Conservation (phyloP, 2,797 vertebrate species). For the Adrianichthys oophorus region DNA sequence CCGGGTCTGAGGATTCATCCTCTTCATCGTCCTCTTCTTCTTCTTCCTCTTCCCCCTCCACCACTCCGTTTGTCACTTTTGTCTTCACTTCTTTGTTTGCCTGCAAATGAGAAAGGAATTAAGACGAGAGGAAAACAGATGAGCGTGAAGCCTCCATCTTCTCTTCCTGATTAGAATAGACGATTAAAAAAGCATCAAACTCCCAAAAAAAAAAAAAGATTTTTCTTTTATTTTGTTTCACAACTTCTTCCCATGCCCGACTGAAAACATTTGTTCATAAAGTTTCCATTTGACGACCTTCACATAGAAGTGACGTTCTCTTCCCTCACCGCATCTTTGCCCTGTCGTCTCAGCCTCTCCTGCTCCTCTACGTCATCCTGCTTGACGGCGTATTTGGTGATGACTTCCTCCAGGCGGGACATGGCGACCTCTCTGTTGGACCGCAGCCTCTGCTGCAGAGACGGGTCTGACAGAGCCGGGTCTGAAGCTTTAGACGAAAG, state of each 20-base stretch:
- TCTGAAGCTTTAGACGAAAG: conserved; percentile 70
- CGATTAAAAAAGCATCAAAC: too few relatives aligned
- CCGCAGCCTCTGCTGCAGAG: conserved; percentile 76
- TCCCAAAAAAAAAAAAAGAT: too few relatives aligned
- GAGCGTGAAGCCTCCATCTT: too few relatives aligned
- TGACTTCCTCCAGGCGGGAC: conserved; percentile 81
- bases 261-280: too few relatives aligned
- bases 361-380: conserved; percentile 84
- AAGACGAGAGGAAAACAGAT: background rate
- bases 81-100: conserved; percentile 41
- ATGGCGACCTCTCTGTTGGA: conserved; percentile 80
- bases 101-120: conserved; percentile 14
- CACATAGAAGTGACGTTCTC: background rate
- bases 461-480: conserved; percentile 78
- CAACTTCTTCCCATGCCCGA: too few relatives aligned
- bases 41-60: conserved; percentile 44
- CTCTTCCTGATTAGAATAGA: too few relatives aligned
- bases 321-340: conserved; percentile 61
- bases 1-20: conserved; percentile 80
- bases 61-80: conserved; percentile 36
- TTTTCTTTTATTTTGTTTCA: too few relatives aligned
- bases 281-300: too few relatives aligned
- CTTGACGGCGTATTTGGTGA: conserved; percentile 78
- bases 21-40: conserved; percentile 82
- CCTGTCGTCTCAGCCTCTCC: conserved; percentile 66